Conservation (phyloP, 2,113 vertebrate genomes). For the Bubo bubo region DNA sequence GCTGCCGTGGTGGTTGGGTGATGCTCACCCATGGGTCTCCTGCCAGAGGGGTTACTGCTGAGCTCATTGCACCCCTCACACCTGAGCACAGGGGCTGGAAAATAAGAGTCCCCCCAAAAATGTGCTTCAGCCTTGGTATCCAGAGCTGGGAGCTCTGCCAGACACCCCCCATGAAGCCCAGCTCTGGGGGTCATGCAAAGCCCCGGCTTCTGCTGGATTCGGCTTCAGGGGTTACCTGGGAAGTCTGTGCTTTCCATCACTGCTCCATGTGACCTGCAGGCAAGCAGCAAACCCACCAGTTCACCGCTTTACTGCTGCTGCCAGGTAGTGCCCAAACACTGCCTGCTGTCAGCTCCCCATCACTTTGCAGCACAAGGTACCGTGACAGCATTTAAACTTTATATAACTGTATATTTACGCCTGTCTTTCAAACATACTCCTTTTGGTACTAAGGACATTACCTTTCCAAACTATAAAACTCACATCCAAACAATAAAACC, state of each 20-base stretch:
- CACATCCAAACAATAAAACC: not conserved
- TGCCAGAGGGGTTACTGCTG: not conserved
- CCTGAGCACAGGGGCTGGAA: not conserved
- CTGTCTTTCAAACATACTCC: not conserved
- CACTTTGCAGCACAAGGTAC: not conserved
- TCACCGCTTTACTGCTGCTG: not conserved
- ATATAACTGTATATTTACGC: not conserved
- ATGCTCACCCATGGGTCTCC: not conserved
- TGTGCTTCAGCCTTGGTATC: not conserved
- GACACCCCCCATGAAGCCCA: fast-evolving
- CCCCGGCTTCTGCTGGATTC: not conserved
- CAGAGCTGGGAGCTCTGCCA: not conserved
- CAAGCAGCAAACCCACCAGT: not conserved
- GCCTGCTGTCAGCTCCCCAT: not conserved
- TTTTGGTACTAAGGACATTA: not conserved
- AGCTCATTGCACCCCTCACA: not conserved
- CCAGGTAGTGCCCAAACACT: not conserved
- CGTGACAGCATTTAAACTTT: not conserved
- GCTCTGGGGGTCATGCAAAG: not conserved
- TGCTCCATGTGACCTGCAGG: not conserved
- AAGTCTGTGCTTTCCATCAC: not conserved
- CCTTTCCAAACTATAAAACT: not conserved
- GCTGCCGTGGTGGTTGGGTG: not conserved
- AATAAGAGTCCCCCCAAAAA: not conserved
- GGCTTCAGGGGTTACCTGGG: not conserved